Percentiles rank a stretch among this genome's conserved stretches.
These are phyloP conservation scores for Monomorium pharaonis DNA, from an alignment of 1,140 invertebrate species.

Conservation along the genomic window DNA sequence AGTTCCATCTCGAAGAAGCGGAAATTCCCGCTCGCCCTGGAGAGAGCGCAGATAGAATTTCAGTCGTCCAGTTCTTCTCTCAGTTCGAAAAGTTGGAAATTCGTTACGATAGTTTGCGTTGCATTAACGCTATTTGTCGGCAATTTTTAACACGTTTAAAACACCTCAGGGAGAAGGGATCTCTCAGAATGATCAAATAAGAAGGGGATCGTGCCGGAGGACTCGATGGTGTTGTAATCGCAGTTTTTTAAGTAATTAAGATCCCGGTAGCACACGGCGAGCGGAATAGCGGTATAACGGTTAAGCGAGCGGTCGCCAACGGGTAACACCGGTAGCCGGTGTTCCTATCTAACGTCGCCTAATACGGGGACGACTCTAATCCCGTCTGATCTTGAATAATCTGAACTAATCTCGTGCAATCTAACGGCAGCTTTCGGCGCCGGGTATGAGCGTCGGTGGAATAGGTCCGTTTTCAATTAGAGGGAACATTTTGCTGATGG, in stretches of 20 bases:
- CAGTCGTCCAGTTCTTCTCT: background rate
- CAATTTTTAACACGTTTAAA: background rate
- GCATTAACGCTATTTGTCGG: background rate
- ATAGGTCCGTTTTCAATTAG: conserved; percentile 74
- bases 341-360: conserved; percentile 57
- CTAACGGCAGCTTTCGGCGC: conserved; percentile 65
- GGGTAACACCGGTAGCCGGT: conserved; percentile 31
- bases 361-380: conserved; percentile 69
- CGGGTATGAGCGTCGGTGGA: conserved; percentile 28
- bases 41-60: conserved; percentile 26
- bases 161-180: background rate
- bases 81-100: background rate
- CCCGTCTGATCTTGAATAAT: conserved; percentile 77
- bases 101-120: background rate
- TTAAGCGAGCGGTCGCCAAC: conserved; percentile 23
- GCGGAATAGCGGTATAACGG: background rate
- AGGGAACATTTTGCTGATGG: conserved; percentile 65
- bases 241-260: conserved; percentile 22
- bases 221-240: background rate
- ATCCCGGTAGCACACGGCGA: background rate
- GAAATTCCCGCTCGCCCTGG: conserved; percentile 4
- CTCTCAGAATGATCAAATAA: background rate
- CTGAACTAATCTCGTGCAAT: conserved; percentile 74
- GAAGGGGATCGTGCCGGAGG: background rate
- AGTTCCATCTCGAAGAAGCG: conserved; percentile 19